These are phyloP conservation scores for Prenolepis imparis DNA, from an alignment of 2,888 invertebrate genomes.

Conservation along the genomic window DNA sequence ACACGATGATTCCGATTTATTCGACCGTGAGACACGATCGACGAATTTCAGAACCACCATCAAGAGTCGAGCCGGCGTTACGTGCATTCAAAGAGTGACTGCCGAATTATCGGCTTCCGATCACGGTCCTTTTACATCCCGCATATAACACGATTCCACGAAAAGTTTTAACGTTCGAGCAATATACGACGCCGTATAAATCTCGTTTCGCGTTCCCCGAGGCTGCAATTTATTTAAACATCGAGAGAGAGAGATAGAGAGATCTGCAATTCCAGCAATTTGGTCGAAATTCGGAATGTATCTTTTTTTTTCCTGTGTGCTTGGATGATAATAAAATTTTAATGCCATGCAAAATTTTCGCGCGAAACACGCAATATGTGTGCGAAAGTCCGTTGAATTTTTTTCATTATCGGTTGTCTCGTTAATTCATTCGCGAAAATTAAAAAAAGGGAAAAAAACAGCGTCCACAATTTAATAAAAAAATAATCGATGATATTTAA, in stretches of 20 bases:
- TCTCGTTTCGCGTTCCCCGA: not conserved
- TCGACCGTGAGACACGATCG: slow-evolving; percentile 45
- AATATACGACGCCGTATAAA: slow-evolving; percentile 13
- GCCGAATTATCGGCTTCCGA: slow-evolving; percentile 51
- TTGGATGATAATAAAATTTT: slow-evolving; percentile 31
- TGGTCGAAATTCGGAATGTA: slow-evolving; percentile 13
- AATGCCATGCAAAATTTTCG: slow-evolving; percentile 17
- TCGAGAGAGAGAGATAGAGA: not conserved
- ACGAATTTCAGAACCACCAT: slow-evolving; percentile 34
- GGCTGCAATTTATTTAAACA: slow-evolving; percentile 25
- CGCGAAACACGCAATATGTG: not conserved
- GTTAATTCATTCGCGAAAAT: not conserved
- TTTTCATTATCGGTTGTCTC: not conserved
- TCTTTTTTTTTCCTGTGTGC: not conserved
- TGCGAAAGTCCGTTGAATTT: not conserved
- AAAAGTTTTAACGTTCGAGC: slow-evolving; percentile 17
- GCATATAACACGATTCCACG: slow-evolving; percentile 21
- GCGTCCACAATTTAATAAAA: slow-evolving; percentile 7
- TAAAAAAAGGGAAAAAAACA: not conserved
- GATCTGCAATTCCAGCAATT: not conserved
- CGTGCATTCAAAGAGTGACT: slow-evolving; percentile 39
- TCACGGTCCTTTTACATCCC: slow-evolving; percentile 22
- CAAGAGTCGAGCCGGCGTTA: slow-evolving; percentile 26
- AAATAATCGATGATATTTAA: slow-evolving; percentile 1
- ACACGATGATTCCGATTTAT: slow-evolving; percentile 33